Evolutionary conservation across 2,797 vertebrate genomes (phyloP).

Genomic region (Oreortyx pictus): DNA sequence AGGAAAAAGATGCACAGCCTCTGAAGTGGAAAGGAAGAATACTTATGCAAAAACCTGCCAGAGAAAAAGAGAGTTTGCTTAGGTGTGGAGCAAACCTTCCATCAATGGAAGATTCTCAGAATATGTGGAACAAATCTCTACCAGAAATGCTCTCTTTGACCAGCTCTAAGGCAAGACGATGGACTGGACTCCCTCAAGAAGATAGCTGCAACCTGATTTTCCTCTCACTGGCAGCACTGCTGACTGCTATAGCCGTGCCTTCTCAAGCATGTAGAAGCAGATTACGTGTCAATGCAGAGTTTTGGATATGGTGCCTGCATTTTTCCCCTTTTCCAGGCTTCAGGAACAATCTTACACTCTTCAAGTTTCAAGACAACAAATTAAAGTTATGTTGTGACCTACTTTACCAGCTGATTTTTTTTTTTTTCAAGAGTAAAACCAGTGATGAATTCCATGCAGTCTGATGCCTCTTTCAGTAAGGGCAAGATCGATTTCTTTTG

Average conservation of each 20-base stretch:
- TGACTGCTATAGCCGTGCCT: not conserved
- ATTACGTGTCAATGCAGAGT: accelerated
- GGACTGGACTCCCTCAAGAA: not conserved
- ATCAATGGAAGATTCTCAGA: not conserved
- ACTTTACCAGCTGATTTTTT: constrained; percentile 42
- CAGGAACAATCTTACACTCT: not conserved
- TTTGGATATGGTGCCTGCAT: not conserved
- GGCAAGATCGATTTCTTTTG: not conserved
- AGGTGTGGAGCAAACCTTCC: not conserved
- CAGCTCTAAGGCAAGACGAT: not conserved
- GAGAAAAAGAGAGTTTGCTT: not conserved
- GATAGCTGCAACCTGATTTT: not conserved
- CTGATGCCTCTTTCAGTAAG: not conserved
- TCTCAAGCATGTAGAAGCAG: not conserved
- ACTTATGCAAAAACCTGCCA: not conserved
- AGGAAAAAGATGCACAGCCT: not conserved
- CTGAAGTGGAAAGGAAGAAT: not conserved
- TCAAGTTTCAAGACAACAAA: constrained; percentile 34
- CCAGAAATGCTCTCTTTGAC: not conserved
- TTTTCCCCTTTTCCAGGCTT: not conserved
- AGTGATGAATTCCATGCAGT: constrained; percentile 17
- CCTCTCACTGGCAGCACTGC: not conserved
- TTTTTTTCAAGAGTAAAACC: constrained; percentile 38
- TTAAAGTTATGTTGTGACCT: too few relatives aligned
- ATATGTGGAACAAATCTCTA: not conserved